Evolutionary conservation across 2,797 vertebrate species (phyloP), one percentile per base, ranked within the genome.

Genomic region (Fistularia tabacaria): DNA sequence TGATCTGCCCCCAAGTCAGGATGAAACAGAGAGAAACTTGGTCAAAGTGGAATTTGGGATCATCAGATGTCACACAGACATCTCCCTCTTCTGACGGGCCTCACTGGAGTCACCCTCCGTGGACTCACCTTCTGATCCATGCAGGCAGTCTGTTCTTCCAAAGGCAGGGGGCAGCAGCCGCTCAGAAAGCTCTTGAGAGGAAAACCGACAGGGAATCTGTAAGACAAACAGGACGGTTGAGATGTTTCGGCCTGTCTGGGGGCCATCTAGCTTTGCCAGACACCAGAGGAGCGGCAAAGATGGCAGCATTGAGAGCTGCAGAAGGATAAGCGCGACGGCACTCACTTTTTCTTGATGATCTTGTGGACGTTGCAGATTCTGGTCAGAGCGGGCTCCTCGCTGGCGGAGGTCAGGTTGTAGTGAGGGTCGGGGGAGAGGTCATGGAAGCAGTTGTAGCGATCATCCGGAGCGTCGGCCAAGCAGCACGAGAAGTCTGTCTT

Each of bases 161-260:
- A 44, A 54, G 71, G 38, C 43, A 85, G 76, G 64, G 56, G 62
- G 70, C 91, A 92, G 87, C 91, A 92, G 65, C 81, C 58, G 3
- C 36, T 76, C 62, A 85, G 77, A 44, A 83, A 52, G 7, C 10
- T 39, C 62, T 77, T 69, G n/a, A 87, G 43, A 13, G 82, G 73
- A 53, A 89, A 53, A 1, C 58, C 65, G 40, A 68, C 51, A 12
- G 69, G 62, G n/a, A 77, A 68, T 57, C 87, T 90, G 51, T 44
- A 77, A 63, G n/a, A 55, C 11, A 71, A 14, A 9, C 6, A 15
- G 10, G 7, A 13, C 14, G 6, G 36, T n/a, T 46, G 9, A 49
- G 3, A 8, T n/a, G n/a, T 9, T 38, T 38, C 12, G 13, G 8
- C 37, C n/a, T 38, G 36, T 38, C 37, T 14, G 37, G 37, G 37